Conservation (phyloP, 2,888 invertebrate genomes). For the Eudasyphora cyanicolor region DNA sequence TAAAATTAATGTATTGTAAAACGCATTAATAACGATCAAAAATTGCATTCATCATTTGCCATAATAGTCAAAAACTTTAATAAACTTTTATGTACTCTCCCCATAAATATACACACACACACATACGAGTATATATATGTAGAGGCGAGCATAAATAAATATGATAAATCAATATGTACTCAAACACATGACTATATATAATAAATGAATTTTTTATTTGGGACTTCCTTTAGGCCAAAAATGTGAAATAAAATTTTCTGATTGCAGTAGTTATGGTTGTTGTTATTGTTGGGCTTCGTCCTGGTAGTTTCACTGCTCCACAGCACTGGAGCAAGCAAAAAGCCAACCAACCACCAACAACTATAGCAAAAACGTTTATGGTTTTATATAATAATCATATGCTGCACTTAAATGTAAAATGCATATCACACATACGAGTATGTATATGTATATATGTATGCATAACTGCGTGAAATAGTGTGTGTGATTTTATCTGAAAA, state of each 20-base stretch:
- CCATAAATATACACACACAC: conserved; percentile 38
- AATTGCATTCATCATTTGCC: conserved; percentile 19
- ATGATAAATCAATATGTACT: conserved; percentile 29
- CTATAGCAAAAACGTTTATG: background rate
- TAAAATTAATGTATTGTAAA: conserved; percentile 32
- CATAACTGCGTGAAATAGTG: background rate
- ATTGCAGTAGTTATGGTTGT: background rate
- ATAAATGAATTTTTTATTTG: background rate
- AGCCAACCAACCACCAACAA: background rate
- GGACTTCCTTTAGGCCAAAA: conserved; percentile 26
- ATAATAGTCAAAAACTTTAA: background rate
- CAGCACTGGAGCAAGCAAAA: background rate
- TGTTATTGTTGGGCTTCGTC: background rate
- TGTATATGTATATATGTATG: background rate
- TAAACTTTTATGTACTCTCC: background rate
- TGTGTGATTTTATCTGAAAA: background rate
- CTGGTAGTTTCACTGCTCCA: background rate
- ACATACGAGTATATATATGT: conserved; percentile 2
- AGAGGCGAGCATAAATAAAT: conserved; percentile 15
- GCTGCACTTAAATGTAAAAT: background rate
- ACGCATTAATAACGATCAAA: conserved; percentile 25
- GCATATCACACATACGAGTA: background rate
- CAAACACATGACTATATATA: background rate
- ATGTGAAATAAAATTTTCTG: conserved; percentile 21
- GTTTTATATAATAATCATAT: background rate